Evolutionary conservation across 2,888 invertebrate genomes (phyloP).

Genomic region (Hypsopygia costalis): DNA sequence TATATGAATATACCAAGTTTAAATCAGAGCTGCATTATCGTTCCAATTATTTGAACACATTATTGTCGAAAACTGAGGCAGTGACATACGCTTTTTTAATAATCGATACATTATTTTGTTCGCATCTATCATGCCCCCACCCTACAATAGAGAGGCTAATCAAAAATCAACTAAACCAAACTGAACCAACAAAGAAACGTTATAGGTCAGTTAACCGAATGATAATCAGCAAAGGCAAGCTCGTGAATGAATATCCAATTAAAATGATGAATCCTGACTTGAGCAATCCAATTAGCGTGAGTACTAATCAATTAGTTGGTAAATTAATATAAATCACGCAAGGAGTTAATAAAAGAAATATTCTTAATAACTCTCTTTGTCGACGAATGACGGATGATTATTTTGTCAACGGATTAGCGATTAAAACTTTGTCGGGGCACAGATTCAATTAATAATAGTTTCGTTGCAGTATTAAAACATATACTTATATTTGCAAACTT

Average conservation of each 20-base stretch:
- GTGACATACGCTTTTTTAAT: too few relatives aligned
- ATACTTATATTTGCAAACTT: too few relatives aligned
- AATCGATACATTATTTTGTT: too few relatives aligned
- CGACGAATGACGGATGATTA: background rate
- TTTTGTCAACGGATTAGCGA: constrained; percentile 1
- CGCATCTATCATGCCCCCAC: too few relatives aligned
- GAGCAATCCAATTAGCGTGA: constrained; percentile 36
- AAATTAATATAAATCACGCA: constrained; percentile 1
- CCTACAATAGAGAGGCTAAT: too few relatives aligned
- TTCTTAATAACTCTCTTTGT: background rate
- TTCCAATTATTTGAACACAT: too few relatives aligned
- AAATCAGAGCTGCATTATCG: too few relatives aligned
- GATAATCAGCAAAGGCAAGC: background rate
- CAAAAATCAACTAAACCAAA: too few relatives aligned
- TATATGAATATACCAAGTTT: too few relatives aligned
- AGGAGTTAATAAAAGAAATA: background rate
- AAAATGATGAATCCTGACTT: constrained; percentile 32
- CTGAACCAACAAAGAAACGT: background rate
- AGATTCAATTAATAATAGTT: background rate
- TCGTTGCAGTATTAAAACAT: too few relatives aligned
- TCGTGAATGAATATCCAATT: constrained; percentile 40
- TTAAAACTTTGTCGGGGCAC: background rate
- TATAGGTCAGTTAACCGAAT: background rate
- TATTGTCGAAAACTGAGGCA: too few relatives aligned
- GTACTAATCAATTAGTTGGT: constrained; percentile 24